These are phyloP conservation scores for Diplodus sargus DNA, from an alignment of 2,797 vertebrate genomes.

Conservation along the genomic window DNA sequence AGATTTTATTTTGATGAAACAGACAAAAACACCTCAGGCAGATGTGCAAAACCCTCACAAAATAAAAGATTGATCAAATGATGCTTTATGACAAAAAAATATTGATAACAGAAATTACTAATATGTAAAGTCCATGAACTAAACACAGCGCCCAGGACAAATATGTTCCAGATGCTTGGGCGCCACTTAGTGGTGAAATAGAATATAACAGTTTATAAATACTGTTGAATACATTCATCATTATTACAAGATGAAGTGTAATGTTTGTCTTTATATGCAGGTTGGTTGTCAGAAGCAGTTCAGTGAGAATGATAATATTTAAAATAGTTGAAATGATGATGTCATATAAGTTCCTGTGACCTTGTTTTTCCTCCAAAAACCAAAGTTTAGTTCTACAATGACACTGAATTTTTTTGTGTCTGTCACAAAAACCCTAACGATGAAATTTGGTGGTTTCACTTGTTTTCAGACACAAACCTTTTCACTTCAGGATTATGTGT, in stretches of 20 bases:
- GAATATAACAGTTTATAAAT: background rate
- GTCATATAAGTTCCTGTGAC: too few species aligned
- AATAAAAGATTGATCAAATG: background rate
- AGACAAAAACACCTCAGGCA: background rate
- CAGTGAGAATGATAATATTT: background rate
- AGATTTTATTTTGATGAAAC: background rate
- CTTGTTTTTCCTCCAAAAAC: background rate
- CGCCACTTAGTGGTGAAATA: slow-evolving; percentile 10
- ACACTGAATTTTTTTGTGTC: too few species aligned
- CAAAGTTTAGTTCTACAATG: background rate
- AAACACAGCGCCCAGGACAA: background rate
- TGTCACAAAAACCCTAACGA: too few species aligned
- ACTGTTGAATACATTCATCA: background rate
- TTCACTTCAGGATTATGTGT: too few species aligned
- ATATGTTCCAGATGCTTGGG: background rate
- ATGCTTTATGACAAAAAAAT: background rate
- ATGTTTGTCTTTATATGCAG: background rate
- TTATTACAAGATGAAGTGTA: background rate
- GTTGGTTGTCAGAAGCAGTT: background rate
- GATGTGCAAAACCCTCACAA: background rate
- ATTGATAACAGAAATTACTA: background rate
- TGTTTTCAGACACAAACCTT: background rate
- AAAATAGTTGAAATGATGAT: background rate
- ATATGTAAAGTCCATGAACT: background rate
- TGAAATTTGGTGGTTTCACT: background rate